These are phyloP conservation scores for Morpho achilles DNA, from an alignment of 2,888 invertebrate genomes.

Conservation along the genomic window DNA sequence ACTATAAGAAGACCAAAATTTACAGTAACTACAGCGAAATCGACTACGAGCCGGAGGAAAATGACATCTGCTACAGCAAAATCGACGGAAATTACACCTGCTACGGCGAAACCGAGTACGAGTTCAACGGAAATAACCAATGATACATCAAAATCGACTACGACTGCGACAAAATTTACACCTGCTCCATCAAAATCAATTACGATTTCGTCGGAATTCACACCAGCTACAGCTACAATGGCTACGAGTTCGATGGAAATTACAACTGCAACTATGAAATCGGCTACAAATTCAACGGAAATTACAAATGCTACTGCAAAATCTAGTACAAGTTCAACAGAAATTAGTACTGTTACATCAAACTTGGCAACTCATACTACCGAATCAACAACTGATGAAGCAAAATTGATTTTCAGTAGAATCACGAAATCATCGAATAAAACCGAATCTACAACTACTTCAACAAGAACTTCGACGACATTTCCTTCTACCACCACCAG, in stretches of 20 bases:
- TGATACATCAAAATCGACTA: background rate
- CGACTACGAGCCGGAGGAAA: background rate
- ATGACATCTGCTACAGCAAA: background rate
- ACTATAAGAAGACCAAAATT: background rate
- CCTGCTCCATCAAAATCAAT: background rate
- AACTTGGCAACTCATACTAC: constrained; percentile 2
- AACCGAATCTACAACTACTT: background rate
- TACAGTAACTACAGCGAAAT: background rate
- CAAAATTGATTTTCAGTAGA: background rate
- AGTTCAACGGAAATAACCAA: background rate
- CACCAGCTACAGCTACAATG: constrained; percentile 3
- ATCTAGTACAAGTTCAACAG: constrained; percentile 7
- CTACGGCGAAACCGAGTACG: background rate
- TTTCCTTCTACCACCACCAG: background rate
- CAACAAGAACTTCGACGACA: constrained; percentile 5
- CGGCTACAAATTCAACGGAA: background rate
- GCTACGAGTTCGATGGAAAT: background rate
- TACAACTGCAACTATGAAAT: background rate
- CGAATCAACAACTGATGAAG: constrained; percentile 4
- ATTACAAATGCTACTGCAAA: constrained; percentile 4
- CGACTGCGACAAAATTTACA: background rate
- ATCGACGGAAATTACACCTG: background rate
- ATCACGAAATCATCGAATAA: too few relatives aligned
- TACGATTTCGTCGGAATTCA: background rate
- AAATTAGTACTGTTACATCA: constrained; percentile 4